A percentile compares a stretch with the other conserved stretches of the same genome.
These are phyloP conservation scores for Athalia cordata DNA, from an alignment of 2,888 invertebrate genomes.

Conservation along the genomic window DNA sequence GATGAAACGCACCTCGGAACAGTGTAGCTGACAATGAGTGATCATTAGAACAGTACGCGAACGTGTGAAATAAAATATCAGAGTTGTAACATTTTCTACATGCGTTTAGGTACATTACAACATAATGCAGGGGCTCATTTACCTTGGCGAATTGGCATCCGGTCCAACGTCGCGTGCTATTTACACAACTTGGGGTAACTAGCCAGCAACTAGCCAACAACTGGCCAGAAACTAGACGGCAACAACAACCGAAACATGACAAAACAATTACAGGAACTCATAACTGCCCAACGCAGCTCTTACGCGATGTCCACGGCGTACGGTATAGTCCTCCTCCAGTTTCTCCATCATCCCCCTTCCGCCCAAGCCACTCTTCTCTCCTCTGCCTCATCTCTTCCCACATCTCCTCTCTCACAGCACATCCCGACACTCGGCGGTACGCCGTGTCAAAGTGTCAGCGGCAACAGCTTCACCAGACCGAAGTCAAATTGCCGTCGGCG, in stretches of 20 bases:
- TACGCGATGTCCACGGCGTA: slow-evolving; percentile 10
- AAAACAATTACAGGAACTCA: slow-evolving; percentile 73
- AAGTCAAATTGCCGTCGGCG: slow-evolving; percentile 66
- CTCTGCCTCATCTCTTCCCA: background rate
- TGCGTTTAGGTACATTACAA: too few relatives aligned
- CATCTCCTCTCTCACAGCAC: slow-evolving; percentile 14
- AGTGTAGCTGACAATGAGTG: too few relatives aligned
- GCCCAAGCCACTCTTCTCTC: slow-evolving; percentile 10
- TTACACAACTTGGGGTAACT: slow-evolving; percentile 41
- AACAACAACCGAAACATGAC: slow-evolving; percentile 67
- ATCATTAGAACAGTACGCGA: too few relatives aligned
- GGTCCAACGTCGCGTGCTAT: slow-evolving; percentile 23
- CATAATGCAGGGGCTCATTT: background rate
- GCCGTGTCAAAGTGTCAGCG: slow-evolving; percentile 72
- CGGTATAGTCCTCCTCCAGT: slow-evolving; percentile 31
- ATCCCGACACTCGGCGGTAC: slow-evolving; percentile 51
- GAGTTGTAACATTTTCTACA: too few relatives aligned
- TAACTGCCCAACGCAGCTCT: slow-evolving; percentile 69
- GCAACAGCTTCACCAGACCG: slow-evolving; percentile 71
- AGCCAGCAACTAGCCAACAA: slow-evolving; percentile 36
- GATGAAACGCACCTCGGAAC: too few relatives aligned
- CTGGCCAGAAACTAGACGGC: slow-evolving; percentile 44
- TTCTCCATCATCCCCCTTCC: slow-evolving; percentile 35
- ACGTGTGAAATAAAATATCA: too few relatives aligned
- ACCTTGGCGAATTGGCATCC: slow-evolving; percentile 37